Base-by-base conservation (phyloP, 1,140 invertebrate genomes). In the Tetramorium parvispinum region DNA sequence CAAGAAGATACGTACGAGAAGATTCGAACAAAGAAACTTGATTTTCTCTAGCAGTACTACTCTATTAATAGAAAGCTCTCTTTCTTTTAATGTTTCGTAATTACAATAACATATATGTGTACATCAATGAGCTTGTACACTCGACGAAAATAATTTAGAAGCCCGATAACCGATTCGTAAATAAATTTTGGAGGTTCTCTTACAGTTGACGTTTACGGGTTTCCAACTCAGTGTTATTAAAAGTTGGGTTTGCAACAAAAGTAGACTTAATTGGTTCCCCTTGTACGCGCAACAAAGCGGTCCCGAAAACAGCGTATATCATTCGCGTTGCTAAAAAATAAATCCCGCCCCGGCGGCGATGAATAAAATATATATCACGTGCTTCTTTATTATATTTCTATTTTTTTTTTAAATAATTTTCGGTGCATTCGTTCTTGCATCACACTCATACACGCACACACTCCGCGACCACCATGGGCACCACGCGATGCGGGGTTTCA, bases 401-500 rank as follows among this genome's bases (percentile, higher is more conserved):
- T 68, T 24, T 46, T 78, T 55, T 87, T 55, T 53, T 16, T 18
- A n/a, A 11, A 76, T 65, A 85, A 87, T 87, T 91, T 91, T 91
- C 71, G 82, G 57, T 85, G 85, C 85, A 87, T 55, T 89, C 87
- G 70, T 89, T 91, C 91, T 91, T 88, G 91, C 88, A 91, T 88
- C 85, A 89, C 82, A 16, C 43, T 0, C 43, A 46, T 3, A 46
- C 43, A 11, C 43, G 7, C 43, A 11, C 32, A 46, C 51, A 16
- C 63, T 57, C 24, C 49, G 79, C 51, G 75, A 65, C 77, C 71
- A 82, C 32, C 53, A 18, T 51, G 68, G 70, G 61, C 73, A 92
- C 88, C 90, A 4, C 65, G 88, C 75, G 88, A 88, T 87, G 89
- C 90, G 89, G 90, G 91, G 91, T 89, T 94, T 92, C 92, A 93